phyloP scores from a whole-genome alignment of 1,140 invertebrate genomes.

The Globodera ellingtonae region DNA sequence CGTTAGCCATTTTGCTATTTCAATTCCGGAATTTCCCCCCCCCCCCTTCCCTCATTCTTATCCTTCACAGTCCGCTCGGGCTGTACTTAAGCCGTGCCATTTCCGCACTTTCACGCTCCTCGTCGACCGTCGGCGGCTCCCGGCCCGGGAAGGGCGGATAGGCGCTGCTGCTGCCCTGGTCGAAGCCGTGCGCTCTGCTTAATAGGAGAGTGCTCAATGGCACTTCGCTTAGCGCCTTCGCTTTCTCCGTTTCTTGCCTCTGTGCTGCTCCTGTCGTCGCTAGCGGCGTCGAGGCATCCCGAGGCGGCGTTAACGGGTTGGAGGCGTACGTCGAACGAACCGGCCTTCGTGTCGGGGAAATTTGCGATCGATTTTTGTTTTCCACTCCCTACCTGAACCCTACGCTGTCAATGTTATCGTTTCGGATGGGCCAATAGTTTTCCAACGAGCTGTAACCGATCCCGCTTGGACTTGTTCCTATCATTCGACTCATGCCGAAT shows the following conservation, averaged over 20 bases:
- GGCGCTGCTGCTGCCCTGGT: constrained; percentile 25
- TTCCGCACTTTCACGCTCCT: neutral
- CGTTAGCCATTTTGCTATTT: too few relatives aligned
- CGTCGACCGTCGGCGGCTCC: neutral
- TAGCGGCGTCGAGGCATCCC: constrained; percentile 63
- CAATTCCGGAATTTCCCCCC: neutral
- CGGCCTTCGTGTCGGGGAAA: neutral
- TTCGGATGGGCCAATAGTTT: constrained; percentile 18
- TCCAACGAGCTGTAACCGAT: constrained; percentile 53
- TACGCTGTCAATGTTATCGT: constrained; percentile 56
- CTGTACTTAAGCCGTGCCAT: constrained; percentile 7
- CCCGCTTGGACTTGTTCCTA: constrained; percentile 36
- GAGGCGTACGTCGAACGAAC: constrained; percentile 61
- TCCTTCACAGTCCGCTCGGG: neutral
- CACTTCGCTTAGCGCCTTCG: constrained; percentile 15
- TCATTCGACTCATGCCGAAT: constrained; percentile 15
- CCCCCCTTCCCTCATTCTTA: neutral
- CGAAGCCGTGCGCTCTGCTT: constrained; percentile 27
- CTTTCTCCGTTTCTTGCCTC: constrained; percentile 8
- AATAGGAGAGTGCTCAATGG: constrained; percentile 20
- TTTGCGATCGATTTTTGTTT: neutral
- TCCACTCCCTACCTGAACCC: constrained; percentile 20
- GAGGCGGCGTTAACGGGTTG: constrained; percentile 63
- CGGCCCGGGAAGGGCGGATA: constrained; percentile 23
- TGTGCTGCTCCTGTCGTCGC: constrained; percentile 5